These are phyloP conservation scores for Enteromius viviparus DNA, from an alignment of 2,797 vertebrate genomes.

Conservation along the genomic window DNA sequence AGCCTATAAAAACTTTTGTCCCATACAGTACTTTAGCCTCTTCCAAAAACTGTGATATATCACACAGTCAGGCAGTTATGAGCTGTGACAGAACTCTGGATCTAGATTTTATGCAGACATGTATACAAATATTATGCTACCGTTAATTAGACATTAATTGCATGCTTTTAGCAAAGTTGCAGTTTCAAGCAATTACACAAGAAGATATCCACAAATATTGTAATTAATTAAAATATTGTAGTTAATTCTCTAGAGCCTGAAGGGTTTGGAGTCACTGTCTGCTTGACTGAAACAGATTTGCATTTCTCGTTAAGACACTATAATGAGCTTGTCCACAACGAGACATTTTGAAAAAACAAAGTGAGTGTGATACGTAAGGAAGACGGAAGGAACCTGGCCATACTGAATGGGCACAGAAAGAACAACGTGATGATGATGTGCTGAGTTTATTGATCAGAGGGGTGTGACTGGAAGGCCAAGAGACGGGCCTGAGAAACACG, in stretches of 20 bases:
- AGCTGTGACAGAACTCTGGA: not conserved
- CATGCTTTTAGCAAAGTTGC: not conserved
- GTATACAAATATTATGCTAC: not conserved
- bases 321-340: slow-evolving; percentile 2
- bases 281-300: not conserved
- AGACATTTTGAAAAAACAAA: slow-evolving; percentile 4
- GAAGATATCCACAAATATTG: not conserved
- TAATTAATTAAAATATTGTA: not conserved
- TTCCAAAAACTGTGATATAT: slow-evolving; percentile 12
- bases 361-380: not conserved
- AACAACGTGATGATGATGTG: slow-evolving; percentile 30
- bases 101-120: not conserved
- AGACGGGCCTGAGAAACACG: slow-evolving; percentile 54
- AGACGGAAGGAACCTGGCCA: not conserved
- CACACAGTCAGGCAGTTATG: not conserved
- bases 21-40: not conserved
- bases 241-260: not conserved
- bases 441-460: slow-evolving; percentile 57
- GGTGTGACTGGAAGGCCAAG: slow-evolving; percentile 60
- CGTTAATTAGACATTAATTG: not conserved
- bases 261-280: not conserved
- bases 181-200: not conserved
- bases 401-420: slow-evolving; percentile 10
- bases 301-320: not conserved
- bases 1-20: not conserved